Conservation (phyloP, 2,888 invertebrate genomes). For the Microctonus brassicae region DNA sequence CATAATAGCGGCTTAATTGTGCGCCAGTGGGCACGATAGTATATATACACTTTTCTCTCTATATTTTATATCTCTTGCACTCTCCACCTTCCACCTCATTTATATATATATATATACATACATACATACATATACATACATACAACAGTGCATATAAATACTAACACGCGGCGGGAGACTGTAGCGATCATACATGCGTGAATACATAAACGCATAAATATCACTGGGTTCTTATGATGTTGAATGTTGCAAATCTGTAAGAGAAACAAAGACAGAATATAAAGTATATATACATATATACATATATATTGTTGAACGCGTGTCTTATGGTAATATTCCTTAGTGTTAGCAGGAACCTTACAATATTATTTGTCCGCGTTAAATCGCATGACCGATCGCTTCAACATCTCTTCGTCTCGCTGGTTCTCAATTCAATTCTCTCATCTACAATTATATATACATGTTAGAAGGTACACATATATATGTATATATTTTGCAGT, state of each 20-base stretch:
- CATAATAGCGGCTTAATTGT: constrained; percentile 66
- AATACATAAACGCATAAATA: constrained; percentile 64
- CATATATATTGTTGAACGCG: constrained; percentile 47
- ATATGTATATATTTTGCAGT: background rate
- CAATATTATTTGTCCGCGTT: constrained; percentile 63
- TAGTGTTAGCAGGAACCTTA: constrained; percentile 60
- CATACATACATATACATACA: background rate
- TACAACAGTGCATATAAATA: constrained; percentile 54
- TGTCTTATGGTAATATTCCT: constrained; percentile 63
- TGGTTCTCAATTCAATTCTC: constrained; percentile 39
- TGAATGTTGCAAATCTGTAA: constrained; percentile 22
- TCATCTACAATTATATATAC: constrained; percentile 1
- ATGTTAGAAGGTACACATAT: background rate
- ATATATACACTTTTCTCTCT: constrained; percentile 12
- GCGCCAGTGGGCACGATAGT: constrained; percentile 52
- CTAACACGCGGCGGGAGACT: constrained; percentile 52
- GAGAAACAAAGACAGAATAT: constrained; percentile 17
- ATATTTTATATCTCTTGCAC: constrained; percentile 19
- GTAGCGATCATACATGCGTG: constrained; percentile 52
- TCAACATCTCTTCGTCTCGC: constrained; percentile 40
- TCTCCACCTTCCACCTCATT: constrained; percentile 7
- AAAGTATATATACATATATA: background rate
- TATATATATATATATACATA: constrained; percentile 15
- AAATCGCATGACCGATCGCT: constrained; percentile 54
- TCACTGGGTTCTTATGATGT: constrained; percentile 38